phyloP scores from a whole-genome alignment of 2,113 vertebrate species.

The Oreochromis aureus region DNA sequence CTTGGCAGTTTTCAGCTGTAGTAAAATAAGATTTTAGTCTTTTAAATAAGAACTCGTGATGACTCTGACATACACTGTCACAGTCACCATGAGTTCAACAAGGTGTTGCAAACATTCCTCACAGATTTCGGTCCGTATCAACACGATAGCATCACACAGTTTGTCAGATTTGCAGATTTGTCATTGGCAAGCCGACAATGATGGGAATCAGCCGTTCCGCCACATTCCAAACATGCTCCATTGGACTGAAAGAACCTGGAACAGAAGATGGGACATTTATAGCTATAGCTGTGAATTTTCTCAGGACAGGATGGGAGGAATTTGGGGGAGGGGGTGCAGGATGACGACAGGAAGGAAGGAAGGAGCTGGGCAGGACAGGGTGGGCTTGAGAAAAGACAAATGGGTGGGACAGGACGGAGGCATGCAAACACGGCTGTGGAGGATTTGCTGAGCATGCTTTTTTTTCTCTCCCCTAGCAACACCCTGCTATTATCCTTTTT shows the following conservation, averaged over 20 bases:
- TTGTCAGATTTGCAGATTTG: neutral
- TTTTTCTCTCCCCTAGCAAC: neutral
- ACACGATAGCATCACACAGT: neutral
- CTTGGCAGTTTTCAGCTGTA: neutral
- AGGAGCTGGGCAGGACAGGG: constrained; percentile 3
- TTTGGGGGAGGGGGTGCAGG: constrained; percentile 27
- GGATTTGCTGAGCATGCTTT: neutral
- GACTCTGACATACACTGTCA: no score
- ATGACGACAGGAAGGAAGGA: constrained; percentile 24
- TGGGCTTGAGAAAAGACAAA: constrained; percentile 12
- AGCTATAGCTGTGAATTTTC: constrained; percentile 36
- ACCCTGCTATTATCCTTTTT: neutral
- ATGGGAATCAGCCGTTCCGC: neutral
- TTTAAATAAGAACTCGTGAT: neutral
- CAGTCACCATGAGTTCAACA: neutral
- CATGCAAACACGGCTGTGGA: neutral
- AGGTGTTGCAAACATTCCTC: neutral
- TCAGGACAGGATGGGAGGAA: constrained; percentile 31
- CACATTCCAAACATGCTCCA: neutral
- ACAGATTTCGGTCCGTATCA: neutral
- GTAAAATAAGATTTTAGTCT: neutral
- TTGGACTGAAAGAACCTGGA: neutral
- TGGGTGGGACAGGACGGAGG: constrained; percentile 1
- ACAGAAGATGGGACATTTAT: neutral
- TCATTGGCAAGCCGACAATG: neutral